phyloP scores from a whole-genome alignment of 2,888 invertebrate species.

The Fragum fragum region DNA sequence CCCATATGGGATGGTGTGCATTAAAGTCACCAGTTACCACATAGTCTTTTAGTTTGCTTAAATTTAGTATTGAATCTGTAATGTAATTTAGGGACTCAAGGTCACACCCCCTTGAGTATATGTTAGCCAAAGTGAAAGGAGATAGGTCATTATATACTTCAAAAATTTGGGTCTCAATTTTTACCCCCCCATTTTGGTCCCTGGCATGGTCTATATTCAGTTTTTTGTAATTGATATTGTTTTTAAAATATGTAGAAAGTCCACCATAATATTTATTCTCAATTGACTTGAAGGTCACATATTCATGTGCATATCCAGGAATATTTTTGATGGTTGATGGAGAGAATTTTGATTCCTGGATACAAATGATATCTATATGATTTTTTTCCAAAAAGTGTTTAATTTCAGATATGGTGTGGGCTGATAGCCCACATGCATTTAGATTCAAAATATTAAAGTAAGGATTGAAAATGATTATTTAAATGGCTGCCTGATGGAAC shows the following conservation, averaged over 20 bases:
- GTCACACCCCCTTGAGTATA: constrained; percentile 23
- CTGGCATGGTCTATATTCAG: constrained; percentile 11
- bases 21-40: constrained; percentile 34
- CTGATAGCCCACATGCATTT: neutral
- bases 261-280: neutral
- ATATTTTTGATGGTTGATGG: neutral
- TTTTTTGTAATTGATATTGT: neutral
- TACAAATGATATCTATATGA: constrained; percentile 12
- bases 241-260: constrained; percentile 1
- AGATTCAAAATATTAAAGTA: neutral
- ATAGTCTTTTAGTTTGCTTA: neutral
- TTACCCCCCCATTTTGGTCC: constrained; percentile 8
- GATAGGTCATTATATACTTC: neutral
- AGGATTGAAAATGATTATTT: neutral
- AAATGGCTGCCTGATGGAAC: neutral
- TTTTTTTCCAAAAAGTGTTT: neutral
- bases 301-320: neutral
- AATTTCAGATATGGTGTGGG: neutral
- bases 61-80: neutral
- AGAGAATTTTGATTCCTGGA: constrained; percentile 16
- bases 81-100: constrained; percentile 10
- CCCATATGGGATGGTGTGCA: constrained; percentile 25
- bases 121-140: constrained; percentile 3
- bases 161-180: constrained; percentile 2
- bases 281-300: neutral